Base-by-base conservation (phyloP, 2,113 vertebrate genomes). In the Origma solitaria region DNA sequence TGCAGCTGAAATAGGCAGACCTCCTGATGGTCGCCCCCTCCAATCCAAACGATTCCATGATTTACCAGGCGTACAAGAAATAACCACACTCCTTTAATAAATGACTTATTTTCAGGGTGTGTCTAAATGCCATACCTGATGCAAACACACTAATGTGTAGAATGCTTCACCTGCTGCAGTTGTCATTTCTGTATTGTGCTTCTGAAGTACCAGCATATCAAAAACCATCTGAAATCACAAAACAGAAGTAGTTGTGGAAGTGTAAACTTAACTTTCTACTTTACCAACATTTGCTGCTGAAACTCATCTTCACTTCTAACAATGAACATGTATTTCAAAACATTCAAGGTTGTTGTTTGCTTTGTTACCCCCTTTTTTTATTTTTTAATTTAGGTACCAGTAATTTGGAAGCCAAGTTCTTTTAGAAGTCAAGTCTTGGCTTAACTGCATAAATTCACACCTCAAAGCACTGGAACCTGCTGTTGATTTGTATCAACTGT, bases 161-260 rank as follows among this genome's bases (percentile, higher is more conserved):
- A 99, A 98, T 4, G 99, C 99, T 98, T 99, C 99, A 53, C 99
- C 99, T 13, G 99, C 99, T 6, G 99, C 99, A 51, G 99, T 99
- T 8, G 99, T 99, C 98, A 99, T 99, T 97, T 99, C 99, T 11
- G 99, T 99, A 97, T 99, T 99, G 98, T 99, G 99, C 98, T 99
- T 99, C 94, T 99, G 99, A 94, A 99, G 98, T 88, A 99, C 99
- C 97, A 99, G 98, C 99, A 99, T 99, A 97, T 99, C 99, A 97
- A 99, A 99, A 97, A 99, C 99, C 98, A 99, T 97, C 99, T 99
- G 97, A 76, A 98, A 98, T 82, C 3, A 17, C 33, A 97, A 60
- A 88, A 60, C 44, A 91, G 17, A 57, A 77, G 21, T 15, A 86
- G 49, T 76, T 44, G 65, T 12, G 0, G 50, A 96, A 78, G 22